phyloP scores from a whole-genome alignment of 2,888 invertebrate species.

The Plagodis dolabraria region DNA sequence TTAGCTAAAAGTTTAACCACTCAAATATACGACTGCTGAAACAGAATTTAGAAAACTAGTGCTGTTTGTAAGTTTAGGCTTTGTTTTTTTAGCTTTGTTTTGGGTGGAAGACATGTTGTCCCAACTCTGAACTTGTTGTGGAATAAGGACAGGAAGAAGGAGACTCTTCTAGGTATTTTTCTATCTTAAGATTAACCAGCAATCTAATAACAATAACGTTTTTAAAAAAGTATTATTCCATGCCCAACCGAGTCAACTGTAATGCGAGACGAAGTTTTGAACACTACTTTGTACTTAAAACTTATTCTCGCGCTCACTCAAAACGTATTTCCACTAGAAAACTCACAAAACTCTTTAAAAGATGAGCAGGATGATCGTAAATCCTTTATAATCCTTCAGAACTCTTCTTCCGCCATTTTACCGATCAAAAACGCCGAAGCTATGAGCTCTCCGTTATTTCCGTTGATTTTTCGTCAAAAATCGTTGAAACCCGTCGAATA shows the following conservation, averaged over 20 bases:
- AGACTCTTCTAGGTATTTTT: too few relatives aligned
- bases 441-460: constrained; percentile 36
- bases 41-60: constrained; percentile 11
- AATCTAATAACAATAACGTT: too few relatives aligned
- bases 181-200: too few relatives aligned
- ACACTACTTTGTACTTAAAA: too few relatives aligned
- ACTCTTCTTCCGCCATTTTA: constrained; percentile 24
- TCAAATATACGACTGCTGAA: constrained; percentile 2
- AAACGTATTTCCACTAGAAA: constrained; percentile 5
- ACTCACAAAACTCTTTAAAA: constrained; percentile 7
- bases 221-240: not conserved
- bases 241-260: too few relatives aligned
- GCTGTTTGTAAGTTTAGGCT: constrained; percentile 2
- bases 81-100: not conserved
- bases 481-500: constrained; percentile 45
- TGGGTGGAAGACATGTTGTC: not conserved
- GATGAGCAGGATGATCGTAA: constrained; percentile 22
- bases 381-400: constrained; percentile 32
- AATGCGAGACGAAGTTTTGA: too few relatives aligned
- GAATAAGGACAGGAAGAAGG: too few relatives aligned
- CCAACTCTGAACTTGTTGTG: too few relatives aligned
- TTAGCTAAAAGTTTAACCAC: constrained; percentile 7
- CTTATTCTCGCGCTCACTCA: not conserved
- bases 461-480: constrained; percentile 46
- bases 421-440: constrained; percentile 40